Evolutionary conservation across 2,113 vertebrate species (phyloP).

Genomic region (Trachemys scripta): DNA sequence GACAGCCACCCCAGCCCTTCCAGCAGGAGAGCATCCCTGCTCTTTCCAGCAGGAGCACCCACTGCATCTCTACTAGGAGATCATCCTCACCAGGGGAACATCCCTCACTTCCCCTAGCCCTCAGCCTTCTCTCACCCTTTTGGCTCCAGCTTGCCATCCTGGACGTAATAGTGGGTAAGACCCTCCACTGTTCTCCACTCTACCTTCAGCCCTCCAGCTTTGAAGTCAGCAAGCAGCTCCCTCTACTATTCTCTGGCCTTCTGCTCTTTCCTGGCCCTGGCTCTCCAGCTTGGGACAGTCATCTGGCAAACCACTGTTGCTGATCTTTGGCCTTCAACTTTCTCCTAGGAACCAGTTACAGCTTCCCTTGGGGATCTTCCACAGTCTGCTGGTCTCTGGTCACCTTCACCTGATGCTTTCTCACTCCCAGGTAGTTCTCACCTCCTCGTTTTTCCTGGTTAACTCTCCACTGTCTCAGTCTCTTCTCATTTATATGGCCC

Average conservation of each 20-base stretch:
- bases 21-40: background rate
- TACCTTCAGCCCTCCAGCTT: background rate
- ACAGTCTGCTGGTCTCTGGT: no score
- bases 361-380: no score
- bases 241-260: background rate
- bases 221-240: background rate
- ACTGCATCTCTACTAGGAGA: background rate
- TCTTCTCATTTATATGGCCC: no score
- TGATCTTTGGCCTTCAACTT: no score
- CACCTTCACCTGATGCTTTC: no score
- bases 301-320: no score
- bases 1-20: background rate
- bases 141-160: background rate
- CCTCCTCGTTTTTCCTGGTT: no score
- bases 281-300: no score
- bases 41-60: background rate
- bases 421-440: no score
- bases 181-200: background rate
- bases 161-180: background rate
- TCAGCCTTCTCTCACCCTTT: background rate
- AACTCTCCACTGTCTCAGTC: no score
- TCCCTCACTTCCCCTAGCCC: background rate
- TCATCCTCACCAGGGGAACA: background rate
- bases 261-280: background rate
- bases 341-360: no score